These are phyloP conservation scores for Cephus cinctus DNA, from an alignment of 1,140 invertebrate species.

Conservation along the genomic window DNA sequence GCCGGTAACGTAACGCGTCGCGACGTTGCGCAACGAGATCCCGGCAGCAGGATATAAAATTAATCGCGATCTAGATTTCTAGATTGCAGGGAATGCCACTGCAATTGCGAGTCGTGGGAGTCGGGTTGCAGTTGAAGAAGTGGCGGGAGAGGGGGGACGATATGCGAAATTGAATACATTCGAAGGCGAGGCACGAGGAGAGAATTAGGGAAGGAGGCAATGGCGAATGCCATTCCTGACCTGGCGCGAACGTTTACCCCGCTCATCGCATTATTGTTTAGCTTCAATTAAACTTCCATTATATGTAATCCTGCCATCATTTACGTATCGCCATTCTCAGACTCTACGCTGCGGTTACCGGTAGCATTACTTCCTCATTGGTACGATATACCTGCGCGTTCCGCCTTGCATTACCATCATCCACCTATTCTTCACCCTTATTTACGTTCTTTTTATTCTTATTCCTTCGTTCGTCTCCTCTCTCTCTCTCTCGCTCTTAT, in stretches of 20 bases:
- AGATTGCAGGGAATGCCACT: slow-evolving; percentile 52
- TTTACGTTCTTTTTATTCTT: no score
- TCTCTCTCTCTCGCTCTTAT: no score
- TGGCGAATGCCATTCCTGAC: slow-evolving; percentile 46
- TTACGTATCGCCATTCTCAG: slow-evolving; percentile 39
- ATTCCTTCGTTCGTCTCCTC: no score
- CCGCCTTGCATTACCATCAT: no score
- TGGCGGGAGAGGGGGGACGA: slow-evolving; percentile 30
- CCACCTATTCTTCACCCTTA: no score
- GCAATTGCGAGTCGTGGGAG: slow-evolving; percentile 51
- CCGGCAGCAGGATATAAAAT: slow-evolving; percentile 46
- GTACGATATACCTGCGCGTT: slow-evolving; percentile 18
- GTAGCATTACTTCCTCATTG: slow-evolving; percentile 34
- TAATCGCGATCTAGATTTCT: slow-evolving; percentile 56
- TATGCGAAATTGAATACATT: slow-evolving; percentile 52
- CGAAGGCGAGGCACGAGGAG: slow-evolving; percentile 27
- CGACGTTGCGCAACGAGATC: slow-evolving; percentile 10
- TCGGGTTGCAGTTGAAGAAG: slow-evolving; percentile 22
- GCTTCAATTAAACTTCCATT: slow-evolving; percentile 55
- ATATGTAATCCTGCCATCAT: slow-evolving; percentile 44
- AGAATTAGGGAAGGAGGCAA: slow-evolving; percentile 25
- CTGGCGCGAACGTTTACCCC: slow-evolving; percentile 35
- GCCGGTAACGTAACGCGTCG: no score
- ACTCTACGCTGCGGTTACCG: slow-evolving; percentile 13
- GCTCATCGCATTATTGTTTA: slow-evolving; percentile 52